Evolutionary conservation across 2,113 vertebrate genomes (phyloP), one percentile per base, ranked within the genome.

Genomic region (Corvus hawaiiensis): DNA sequence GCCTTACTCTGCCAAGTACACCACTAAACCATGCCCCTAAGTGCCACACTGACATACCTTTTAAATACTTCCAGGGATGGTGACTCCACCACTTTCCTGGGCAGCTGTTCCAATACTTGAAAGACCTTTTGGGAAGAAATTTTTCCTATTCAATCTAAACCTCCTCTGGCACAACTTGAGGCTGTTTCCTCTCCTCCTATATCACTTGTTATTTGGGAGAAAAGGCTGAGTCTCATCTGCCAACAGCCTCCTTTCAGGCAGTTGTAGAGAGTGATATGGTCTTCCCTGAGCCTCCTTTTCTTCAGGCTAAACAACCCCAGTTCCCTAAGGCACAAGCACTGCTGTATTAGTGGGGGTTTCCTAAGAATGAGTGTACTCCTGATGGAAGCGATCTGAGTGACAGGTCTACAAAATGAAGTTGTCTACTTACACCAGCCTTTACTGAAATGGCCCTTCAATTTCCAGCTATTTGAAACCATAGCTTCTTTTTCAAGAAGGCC

Each of bases 381-480:
- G 66, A 67, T 61, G 49, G 73, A 84, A 93, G 58, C 5, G 35
- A 61, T 61, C 49, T 78, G 52, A 94, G 51, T 87, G 66, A 80
- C 75, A 94, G 63, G 61, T 71, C 77, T 89, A 84, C 73, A 87
- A 87, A 93, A 91, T 72, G 39, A 95, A 86, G 77, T 72, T 79
- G 73, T 84, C 58, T 84, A 33, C 80, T 94, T 84, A 81, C 21
- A 78, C 56, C 30, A 84, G 83, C 61, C 90, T 94, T 91, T 67
- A 56, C 86, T 64, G 84, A 92, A 92, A 95, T 54, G 64, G 66
- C 66, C 56, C 58, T 79, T 92, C 84, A 87, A 72, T 94, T 95
- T 96, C 61, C 64, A 92, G 80, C 66, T 84, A 72, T 94, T 91
- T 92, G 87, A 94, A 94, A 68, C 69, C 20, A 13, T 49, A 68